Evolutionary conservation across 2,113 vertebrate genomes (phyloP), one percentile per base, ranked within the genome.

Genomic region (Panthera tigris): DNA sequence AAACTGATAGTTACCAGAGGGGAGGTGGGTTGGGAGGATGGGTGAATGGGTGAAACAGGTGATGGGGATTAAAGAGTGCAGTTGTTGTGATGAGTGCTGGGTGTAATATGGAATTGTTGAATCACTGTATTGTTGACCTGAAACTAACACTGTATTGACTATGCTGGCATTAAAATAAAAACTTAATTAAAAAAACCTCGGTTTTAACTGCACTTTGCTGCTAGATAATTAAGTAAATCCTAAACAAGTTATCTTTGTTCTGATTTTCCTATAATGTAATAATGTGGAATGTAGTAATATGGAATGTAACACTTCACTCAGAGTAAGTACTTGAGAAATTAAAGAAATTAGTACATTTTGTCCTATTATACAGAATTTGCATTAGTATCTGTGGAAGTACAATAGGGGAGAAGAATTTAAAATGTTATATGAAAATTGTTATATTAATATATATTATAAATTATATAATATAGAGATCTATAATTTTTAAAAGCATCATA

Each of bases 161-260:
- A 41, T 45, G 14, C 41, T 48, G 41, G 36, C 29, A 76, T 48
- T 48, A 48, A 76, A 76, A 76, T 76, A 15, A 76, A 76, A 48
- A 48, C 25, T 29, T 76, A 27, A 73, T 10, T 3, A 73, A 78
- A 31, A 45, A 92, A 85, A 55, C 16, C 48, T 66, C 23, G 52
- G 18, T 73, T 97, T 97, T 90, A 93, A 90, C 18, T 21, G 23
- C 83, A n/a, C 19, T 66, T 95, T 89, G 45, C 85, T 31, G 57
- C n/a, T 95, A 84, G 18, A 48, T 79, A 95, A 68, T 85, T 50
- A 78, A 74, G 31, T 83, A 93, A 90, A 55, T 97, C 36, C 63
- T 89, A 36, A 89, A 73, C 73, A 36, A 71, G 2, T 92, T 89
- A 52, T 86, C 16, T 52, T n/a, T 95, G 16, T 85, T 93, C 89